phyloP scores from a whole-genome alignment of 2,113 vertebrate genomes.

The Chrysochloris asiatica region DNA sequence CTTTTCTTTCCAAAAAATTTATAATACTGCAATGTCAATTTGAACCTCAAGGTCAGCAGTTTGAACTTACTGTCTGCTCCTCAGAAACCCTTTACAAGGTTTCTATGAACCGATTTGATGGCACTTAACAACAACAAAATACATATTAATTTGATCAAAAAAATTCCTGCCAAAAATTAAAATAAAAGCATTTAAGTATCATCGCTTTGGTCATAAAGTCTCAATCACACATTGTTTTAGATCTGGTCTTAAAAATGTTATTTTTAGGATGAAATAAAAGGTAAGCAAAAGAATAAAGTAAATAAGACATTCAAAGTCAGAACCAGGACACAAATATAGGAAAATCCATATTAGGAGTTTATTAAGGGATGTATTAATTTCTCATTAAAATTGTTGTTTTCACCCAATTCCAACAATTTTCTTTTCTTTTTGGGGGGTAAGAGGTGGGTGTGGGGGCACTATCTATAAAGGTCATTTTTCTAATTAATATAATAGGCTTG shows the following conservation, averaged over 20 bases:
- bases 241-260: background rate
- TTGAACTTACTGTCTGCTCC: too few species aligned
- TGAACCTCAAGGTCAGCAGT: too few species aligned
- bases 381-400: constrained; percentile 18
- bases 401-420: background rate
- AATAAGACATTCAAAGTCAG: background rate
- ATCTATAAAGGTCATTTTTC: constrained; percentile 29
- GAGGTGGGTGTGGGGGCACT: too few species aligned
- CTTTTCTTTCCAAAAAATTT: background rate
- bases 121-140: too few species aligned
- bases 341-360: constrained; percentile 10
- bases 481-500: constrained; percentile 20
- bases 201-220: background rate
- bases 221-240: background rate
- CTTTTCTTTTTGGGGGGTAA: background rate
- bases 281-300: background rate
- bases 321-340: background rate
- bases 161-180: background rate
- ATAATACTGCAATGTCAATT: background rate
- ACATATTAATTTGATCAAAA: too few species aligned
- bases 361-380: constrained; percentile 24
- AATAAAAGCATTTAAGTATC: background rate
- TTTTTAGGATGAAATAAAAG: constrained; percentile 11
- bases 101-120: too few species aligned
- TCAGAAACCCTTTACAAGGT: too few species aligned